Base-by-base conservation (phyloP, 2,113 vertebrate genomes). In the Puma concolor region DNA sequence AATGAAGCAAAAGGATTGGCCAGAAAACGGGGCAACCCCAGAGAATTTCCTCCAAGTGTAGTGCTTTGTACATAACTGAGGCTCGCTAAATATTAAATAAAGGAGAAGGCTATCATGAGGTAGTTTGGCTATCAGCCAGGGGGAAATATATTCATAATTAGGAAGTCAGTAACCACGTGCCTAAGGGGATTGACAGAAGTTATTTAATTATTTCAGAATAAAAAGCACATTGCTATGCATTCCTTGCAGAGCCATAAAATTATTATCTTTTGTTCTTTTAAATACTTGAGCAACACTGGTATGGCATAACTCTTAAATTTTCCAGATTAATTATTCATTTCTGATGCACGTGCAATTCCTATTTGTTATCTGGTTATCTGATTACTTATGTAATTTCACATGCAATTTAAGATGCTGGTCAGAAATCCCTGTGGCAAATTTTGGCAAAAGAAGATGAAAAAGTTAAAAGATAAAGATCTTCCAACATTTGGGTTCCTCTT, bases 251-350 rank as follows among this genome's bases (percentile, higher is more conserved):
- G 2, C 31, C 87, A 76, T 87, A 83, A 60, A 93, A 92, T 64
- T 88, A 67, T 44, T 4, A 11, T 29, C 89, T 92, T 57, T 89
- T 90, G 80, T 96, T 93, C 77, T 88, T 96, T 89, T 87, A 86
- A 81, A 72, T 14, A 74, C 12, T 8, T 66, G 31, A 92, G 44
- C 41, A 96, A 81, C 85, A 69, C 8, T 76, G 15, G 29, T 48
- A 84, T 36, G 80, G 3, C 5, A 57, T 76, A 93, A 48, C 25
- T 41, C 7, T 63, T 72, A 71, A 76, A 2, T 0, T 60, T 84
- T 69, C 82, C 33, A 63, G 7, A 63, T 76, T 89, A 94, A 90
- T 60, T 25, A 85, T 66, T 76, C 27, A 25, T 88, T 29, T 52
- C 21, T 17, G 17, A 19, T 48, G 36, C 14, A 63, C n/a, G 38